Percentiles rank a stretch among this genome's conserved stretches.
Evolutionary conservation across 2,888 invertebrate genomes (phyloP).

Genomic region (Thymelicus sylvestris): DNA sequence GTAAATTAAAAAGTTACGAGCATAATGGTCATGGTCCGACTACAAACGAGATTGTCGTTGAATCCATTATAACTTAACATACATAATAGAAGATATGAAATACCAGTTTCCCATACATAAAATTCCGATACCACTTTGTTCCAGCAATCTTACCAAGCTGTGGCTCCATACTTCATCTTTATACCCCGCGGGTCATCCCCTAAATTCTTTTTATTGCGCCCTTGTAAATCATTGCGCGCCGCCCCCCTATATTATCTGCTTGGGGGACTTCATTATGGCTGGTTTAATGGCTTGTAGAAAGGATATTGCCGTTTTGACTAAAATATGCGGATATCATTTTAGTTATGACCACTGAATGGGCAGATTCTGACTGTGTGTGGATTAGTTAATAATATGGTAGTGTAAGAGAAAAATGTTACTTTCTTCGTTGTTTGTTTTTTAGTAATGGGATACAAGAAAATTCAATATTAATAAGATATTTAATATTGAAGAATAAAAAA

Average conservation of each 20-base stretch:
- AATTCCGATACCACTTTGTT: slow-evolving; percentile 15
- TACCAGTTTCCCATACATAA: slow-evolving; percentile 23
- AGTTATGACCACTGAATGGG: slow-evolving; percentile 9
- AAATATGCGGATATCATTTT: slow-evolving; percentile 15
- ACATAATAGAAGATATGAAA: not conserved
- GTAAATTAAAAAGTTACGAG: too few relatives aligned
- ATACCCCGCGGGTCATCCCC: slow-evolving; percentile 79
- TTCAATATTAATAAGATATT: too few relatives aligned
- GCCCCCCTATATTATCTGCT: slow-evolving; percentile 82
- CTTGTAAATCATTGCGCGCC: slow-evolving; percentile 84
- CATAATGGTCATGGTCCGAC: too few relatives aligned
- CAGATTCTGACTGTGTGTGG: not conserved
- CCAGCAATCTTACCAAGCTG: slow-evolving; percentile 61
- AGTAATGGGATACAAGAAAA: too few relatives aligned
- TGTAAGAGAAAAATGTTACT: too few relatives aligned
- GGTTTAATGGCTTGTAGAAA: slow-evolving; percentile 83
- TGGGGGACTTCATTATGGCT: slow-evolving; percentile 83
- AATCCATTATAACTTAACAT: too few relatives aligned
- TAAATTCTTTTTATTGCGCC: slow-evolving; percentile 84
- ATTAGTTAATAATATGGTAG: too few relatives aligned
- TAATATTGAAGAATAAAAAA: too few relatives aligned
- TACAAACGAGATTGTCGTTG: too few relatives aligned
- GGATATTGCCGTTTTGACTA: slow-evolving; percentile 54
- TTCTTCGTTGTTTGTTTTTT: too few relatives aligned
- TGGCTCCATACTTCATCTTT: slow-evolving; percentile 76